Percentiles rank a stretch among this genome's conserved stretches.
phyloP scores from a whole-genome alignment of 2,797 vertebrate genomes.

The Spheniscus humboldti region DNA sequence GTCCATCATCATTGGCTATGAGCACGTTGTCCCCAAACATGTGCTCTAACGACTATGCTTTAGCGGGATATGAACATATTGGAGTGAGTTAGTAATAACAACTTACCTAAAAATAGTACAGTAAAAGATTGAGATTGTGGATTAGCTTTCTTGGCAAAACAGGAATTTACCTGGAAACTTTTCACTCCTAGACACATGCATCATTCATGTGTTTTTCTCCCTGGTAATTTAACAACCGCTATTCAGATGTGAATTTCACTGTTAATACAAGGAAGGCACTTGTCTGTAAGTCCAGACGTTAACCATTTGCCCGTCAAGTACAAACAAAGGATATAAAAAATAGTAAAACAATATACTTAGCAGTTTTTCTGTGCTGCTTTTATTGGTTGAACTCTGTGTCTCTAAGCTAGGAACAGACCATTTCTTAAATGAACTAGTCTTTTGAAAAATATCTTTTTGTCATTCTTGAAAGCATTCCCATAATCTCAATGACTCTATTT shows the following conservation, averaged over 20 bases:
- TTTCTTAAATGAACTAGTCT: background rate
- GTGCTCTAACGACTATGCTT: background rate
- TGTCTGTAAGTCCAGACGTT: conserved; percentile 27
- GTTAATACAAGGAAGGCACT: background rate
- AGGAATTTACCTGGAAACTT: background rate
- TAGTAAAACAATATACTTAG: background rate
- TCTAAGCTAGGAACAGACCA: background rate
- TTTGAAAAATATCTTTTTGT: background rate
- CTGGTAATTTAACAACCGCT: conserved; percentile 15
- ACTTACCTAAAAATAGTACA: background rate
- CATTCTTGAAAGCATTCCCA: background rate
- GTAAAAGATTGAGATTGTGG: background rate
- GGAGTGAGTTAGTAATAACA: background rate
- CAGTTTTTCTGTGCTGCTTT: background rate
- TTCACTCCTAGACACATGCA: background rate
- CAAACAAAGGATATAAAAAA: background rate
- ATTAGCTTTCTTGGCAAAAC: background rate
- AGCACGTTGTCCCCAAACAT: background rate
- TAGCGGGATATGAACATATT: background rate
- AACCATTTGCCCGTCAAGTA: background rate
- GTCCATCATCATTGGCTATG: background rate
- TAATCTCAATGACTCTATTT: background rate
- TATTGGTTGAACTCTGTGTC: background rate
- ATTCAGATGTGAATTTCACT: background rate
- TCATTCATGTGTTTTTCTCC: background rate